phyloP scores from a whole-genome alignment of 2,113 vertebrate genomes.

The Elephas maximus region DNA sequence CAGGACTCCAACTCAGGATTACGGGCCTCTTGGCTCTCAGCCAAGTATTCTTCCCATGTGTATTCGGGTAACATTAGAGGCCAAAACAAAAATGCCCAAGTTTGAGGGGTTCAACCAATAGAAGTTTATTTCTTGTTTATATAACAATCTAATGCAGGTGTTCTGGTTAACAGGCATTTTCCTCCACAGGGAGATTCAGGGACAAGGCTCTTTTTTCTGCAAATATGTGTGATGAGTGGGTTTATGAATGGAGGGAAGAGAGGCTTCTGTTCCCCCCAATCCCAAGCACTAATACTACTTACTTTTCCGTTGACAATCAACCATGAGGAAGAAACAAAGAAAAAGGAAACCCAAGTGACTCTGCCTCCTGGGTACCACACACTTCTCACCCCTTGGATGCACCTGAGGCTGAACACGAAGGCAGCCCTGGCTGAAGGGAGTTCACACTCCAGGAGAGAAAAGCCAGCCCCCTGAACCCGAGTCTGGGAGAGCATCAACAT shows the following conservation, averaged over 20 bases:
- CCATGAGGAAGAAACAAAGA: background rate
- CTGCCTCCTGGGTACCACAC: background rate
- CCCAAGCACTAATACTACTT: background rate
- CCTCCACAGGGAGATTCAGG: background rate
- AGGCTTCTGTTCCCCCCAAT: background rate
- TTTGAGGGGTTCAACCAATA: background rate
- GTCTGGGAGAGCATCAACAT: accelerated
- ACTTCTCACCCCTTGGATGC: background rate
- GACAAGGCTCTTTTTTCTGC: background rate
- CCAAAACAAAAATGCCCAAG: background rate
- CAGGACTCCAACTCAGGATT: background rate
- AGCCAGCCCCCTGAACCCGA: accelerated
- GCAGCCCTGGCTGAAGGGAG: background rate
- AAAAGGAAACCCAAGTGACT: background rate
- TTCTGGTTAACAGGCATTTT: background rate
- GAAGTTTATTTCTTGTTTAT: background rate
- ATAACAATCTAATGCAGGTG: background rate
- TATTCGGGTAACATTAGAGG: background rate
- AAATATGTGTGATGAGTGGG: background rate
- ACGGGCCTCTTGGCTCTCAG: background rate
- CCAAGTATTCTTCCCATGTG: background rate
- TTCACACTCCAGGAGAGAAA: background rate
- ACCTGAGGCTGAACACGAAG: background rate
- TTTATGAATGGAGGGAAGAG: background rate
- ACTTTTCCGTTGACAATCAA: background rate